Percentiles rank a stretch among this genome's conserved stretches.
Evolutionary conservation across 2,888 invertebrate genomes (phyloP).

Genomic region (Drosophila multiciliata): DNA sequence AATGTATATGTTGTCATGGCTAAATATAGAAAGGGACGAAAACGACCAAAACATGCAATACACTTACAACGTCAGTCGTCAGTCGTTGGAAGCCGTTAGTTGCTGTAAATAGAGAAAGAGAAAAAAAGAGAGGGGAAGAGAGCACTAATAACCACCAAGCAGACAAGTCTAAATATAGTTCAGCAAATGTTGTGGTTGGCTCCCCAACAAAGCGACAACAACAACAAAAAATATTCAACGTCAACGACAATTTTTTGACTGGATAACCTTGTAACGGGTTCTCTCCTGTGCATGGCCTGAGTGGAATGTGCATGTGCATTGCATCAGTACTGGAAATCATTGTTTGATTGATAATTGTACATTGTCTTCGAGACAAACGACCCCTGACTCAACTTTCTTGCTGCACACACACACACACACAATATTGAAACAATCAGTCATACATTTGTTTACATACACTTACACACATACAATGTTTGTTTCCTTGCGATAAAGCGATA

Average conservation of each 20-base stretch:
- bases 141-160: conserved; percentile 33
- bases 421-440: not conserved
- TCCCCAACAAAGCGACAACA: conserved; percentile 8
- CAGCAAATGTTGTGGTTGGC: conserved; percentile 22
- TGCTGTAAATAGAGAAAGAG: conserved; percentile 16
- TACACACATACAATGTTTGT: not conserved
- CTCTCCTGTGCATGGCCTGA: conserved; percentile 3
- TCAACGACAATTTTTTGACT: conserved; percentile 26
- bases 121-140: not conserved
- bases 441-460: not conserved
- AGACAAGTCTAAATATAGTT: conserved; percentile 50
- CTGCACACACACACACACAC: conserved; percentile 4
- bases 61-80: conserved; percentile 51
- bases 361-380: not conserved
- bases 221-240: conserved; percentile 5
- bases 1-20: conserved; percentile 66
- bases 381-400: not conserved
- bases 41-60: conserved; percentile 69
- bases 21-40: conserved; percentile 67
- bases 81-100: conserved; percentile 25
- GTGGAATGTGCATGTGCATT: conserved; percentile 15
- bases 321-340: conserved; percentile 7
- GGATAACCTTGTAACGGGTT: conserved; percentile 57
- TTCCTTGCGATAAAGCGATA: conserved; percentile 31
- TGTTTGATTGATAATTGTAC: conserved; percentile 47